phyloP scores from a whole-genome alignment of 1,140 invertebrate genomes.

The Drosophila kikkawai region DNA sequence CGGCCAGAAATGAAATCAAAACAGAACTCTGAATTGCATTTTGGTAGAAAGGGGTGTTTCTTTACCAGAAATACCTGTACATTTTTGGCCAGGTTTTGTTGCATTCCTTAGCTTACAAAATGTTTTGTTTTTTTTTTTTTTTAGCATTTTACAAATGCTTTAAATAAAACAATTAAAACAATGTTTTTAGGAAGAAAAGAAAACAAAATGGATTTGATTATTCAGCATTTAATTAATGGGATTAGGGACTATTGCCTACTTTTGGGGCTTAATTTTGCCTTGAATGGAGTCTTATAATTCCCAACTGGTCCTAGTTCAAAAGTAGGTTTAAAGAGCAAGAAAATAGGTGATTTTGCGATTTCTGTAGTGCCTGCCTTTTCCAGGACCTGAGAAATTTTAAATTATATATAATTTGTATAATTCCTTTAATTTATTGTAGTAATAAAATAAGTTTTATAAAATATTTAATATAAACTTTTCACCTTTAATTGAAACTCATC shows the following conservation, averaged over 20 bases:
- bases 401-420: neutral
- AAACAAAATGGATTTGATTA: too few species aligned
- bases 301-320: too few species aligned
- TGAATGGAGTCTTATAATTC: too few species aligned
- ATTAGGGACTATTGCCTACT: too few species aligned
- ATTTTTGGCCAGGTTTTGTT: neutral
- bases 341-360: too few species aligned
- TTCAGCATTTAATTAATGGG: too few species aligned
- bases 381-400: too few species aligned
- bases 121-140: neutral
- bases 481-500: neutral
- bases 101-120: neutral
- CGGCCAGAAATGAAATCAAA: slow-evolving; percentile 17
- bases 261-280: too few species aligned
- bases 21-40: neutral
- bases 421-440: too few species aligned
- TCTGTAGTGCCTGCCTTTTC: too few species aligned
- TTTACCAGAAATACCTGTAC: neutral
- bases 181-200: too few species aligned
- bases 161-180: neutral
- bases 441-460: neutral
- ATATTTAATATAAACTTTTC: neutral
- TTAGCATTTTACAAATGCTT: neutral
- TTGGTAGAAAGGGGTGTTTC: neutral
- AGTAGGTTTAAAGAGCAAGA: too few species aligned